Base-by-base conservation (phyloP, 92 coral and sea anemone genomes). In the Parazoanthus atlanticus region DNA sequence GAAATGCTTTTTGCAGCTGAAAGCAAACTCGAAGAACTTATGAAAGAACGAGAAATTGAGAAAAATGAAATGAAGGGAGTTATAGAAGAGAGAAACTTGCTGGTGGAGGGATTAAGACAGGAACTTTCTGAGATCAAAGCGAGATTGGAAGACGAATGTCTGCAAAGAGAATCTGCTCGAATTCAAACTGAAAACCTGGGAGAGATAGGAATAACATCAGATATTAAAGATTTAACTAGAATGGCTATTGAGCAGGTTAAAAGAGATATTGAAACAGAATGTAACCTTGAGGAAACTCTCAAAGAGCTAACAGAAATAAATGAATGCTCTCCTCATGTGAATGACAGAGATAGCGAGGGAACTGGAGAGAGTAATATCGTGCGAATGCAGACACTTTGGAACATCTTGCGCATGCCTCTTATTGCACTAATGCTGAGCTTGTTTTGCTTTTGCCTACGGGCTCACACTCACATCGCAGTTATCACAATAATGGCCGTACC, bases 181-280 rank as follows among this genome's bases (percentile, higher is more conserved):
- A 32, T 54, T 80, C 41, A 79, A n/a, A 61, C 74, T 38, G 85
- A 76, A 90, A 43, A 32, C 43, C 29, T 79, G 33, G 52, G 67
- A 52, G 32, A 91, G 73, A 43, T 28, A 11, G 85, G 58, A 61
- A 9, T 69, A 76, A 47, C 85, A 69, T 7, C 58, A 15, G 87
- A 70, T 15, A 25, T 84, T 41, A 72, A 31, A 84, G 78, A 84
- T 29, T 69, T 84, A 19, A 72, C 87, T 54, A 52, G 79, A 61
- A 75, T 31, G 36, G 94, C 86, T 54, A 89, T 92, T 58, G 92
- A 86, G 38, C 85, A 89, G 33, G 30, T 90, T 17, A 92, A 92
- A 69, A 67, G 78, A 75, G 91, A 86, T 25, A 81, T 92, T 33
- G 88, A 92, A 82, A 74, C 81, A 28, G 90, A 92, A 46, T 74